phyloP scores from a whole-genome alignment of 2,888 invertebrate genomes.

The Nymphalis c-album region DNA sequence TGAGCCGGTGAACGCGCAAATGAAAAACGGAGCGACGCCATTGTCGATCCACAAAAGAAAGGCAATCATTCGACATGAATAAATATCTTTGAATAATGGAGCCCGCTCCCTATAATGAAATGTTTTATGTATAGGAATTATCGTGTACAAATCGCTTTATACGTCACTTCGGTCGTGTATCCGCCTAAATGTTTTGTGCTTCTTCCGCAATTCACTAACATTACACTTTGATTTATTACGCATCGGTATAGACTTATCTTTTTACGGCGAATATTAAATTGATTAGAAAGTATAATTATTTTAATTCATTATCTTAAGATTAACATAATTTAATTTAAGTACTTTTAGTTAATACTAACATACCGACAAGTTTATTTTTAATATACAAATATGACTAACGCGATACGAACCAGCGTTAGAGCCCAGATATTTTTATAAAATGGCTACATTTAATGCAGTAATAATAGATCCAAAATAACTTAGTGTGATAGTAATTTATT shows the following conservation, averaged over 20 bases:
- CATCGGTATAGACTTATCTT: constrained; percentile 27
- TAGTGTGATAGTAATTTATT: too few species aligned
- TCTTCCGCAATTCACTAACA: constrained; percentile 44
- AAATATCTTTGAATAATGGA: constrained; percentile 80
- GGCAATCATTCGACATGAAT: constrained; percentile 81
- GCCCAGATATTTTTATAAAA: too few species aligned
- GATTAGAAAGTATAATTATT: constrained; percentile 30
- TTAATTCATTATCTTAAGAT: not conserved
- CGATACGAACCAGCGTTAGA: too few species aligned
- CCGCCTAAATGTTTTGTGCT: constrained; percentile 39
- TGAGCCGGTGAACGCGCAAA: constrained; percentile 63
- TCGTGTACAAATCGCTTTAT: constrained; percentile 67
- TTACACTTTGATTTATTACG: constrained; percentile 40
- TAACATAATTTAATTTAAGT: too few species aligned
- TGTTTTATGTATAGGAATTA: constrained; percentile 78
- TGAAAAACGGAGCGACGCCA: constrained; percentile 73
- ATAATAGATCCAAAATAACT: too few species aligned
- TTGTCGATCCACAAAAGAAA: constrained; percentile 79
- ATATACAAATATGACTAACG: too few species aligned
- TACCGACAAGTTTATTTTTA: too few species aligned
- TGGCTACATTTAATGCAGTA: too few species aligned
- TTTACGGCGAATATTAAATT: constrained; percentile 22
- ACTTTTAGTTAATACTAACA: not conserved
- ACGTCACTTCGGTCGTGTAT: constrained; percentile 35
- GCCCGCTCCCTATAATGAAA: constrained; percentile 74